Evolutionary conservation across 1,140 invertebrate genomes (phyloP).

Genomic region (Sipha flava): DNA sequence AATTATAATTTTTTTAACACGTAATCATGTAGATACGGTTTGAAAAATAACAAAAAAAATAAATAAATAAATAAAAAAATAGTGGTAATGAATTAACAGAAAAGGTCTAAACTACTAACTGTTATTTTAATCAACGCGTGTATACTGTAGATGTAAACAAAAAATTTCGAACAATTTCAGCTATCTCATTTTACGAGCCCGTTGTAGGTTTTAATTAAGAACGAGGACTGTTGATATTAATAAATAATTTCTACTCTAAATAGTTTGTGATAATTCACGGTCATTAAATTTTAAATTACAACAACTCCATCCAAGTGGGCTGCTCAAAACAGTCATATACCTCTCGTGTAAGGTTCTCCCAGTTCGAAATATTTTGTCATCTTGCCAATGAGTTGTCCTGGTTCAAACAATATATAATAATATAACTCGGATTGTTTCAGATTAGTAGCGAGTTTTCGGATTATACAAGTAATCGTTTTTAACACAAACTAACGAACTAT

Average conservation of each 20-base stretch:
- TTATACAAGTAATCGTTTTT: neutral
- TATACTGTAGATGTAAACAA: too few relatives aligned
- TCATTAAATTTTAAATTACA: neutral
- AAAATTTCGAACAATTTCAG: too few relatives aligned
- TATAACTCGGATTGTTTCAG: neutral
- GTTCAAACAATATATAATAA: neutral
- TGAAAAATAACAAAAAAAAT: too few relatives aligned
- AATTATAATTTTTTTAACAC: too few relatives aligned
- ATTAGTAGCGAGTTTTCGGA: neutral
- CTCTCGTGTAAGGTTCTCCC: neutral
- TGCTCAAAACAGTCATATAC: neutral
- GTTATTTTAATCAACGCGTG: too few relatives aligned
- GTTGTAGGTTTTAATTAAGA: too few relatives aligned
- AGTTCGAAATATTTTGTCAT: neutral
- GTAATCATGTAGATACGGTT: too few relatives aligned
- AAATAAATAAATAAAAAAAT: too few relatives aligned
- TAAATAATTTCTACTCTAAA: neutral
- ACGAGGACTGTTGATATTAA: too few relatives aligned
- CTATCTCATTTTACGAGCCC: too few relatives aligned
- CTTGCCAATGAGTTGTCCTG: neutral
- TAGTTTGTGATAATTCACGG: neutral
- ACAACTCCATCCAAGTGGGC: neutral
- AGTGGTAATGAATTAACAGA: too few relatives aligned
- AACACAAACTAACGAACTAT: neutral
- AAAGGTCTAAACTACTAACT: too few relatives aligned